Evolutionary conservation across 1,140 invertebrate species (phyloP), one percentile per base, ranked within the genome.

Genomic region (Matsumurasca onukii): DNA sequence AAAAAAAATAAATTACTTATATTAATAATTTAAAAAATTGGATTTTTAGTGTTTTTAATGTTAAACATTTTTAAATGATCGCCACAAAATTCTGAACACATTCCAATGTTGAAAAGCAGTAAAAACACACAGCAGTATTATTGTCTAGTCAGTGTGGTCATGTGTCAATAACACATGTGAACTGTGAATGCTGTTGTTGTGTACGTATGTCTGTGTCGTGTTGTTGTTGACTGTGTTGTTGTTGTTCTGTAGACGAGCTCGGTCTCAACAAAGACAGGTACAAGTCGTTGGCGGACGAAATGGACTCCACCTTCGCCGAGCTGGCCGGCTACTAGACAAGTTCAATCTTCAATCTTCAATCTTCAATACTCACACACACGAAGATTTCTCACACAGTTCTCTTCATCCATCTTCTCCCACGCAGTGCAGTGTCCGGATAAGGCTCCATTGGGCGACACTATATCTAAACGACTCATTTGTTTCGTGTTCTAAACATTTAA

Each of bases 251-350:
- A 97, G 94, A 95, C 86, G 90, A 93, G 79, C 86, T 97, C 78
- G 90, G 95, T 84, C 86, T 89, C 84, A 92, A 97, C 86, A 95
- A 95, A 87, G 93, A 96, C 85, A 94, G 95, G 86, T 95, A 95
- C 86, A 94, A 95, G 87, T 88, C 90, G 81, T 90, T 99, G 83
- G 91, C 93, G 83, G 94, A 97, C 81, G 97, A 99, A 85, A 93
- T 99, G 89, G 97, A 99, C 84, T 91, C 93, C 81, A 98, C 96
- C 78, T 94, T 98, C 84, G 89, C 90, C 80, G 91, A 92, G 85
- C 86, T 91, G 83, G 89, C 88, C 79, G 89, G 88, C 87, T 91
- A 91, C 85, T 91, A 91, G 89, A 85, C 20, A n/a, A n/a, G n/a
- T n/a, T n/a, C n/a, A n/a, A n/a, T n/a, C n/a, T n/a, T 13, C 13